A percentile compares a stretch with the other conserved stretches of the same genome.
Evolutionary conservation across 2,797 vertebrate genomes (phyloP).

Genomic region (Columba guinea): DNA sequence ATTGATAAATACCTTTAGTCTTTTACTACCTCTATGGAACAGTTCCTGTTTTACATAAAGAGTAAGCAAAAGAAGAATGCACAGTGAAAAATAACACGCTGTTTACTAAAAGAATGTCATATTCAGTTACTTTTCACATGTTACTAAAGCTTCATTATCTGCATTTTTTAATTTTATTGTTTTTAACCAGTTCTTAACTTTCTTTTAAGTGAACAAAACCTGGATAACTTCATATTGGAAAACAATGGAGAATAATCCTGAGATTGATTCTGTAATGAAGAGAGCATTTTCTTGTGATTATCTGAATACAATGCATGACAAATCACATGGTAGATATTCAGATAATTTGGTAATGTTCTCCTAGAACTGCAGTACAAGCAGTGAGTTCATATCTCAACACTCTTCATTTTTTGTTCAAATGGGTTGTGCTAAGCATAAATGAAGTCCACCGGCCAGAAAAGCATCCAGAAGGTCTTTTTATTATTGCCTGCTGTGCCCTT

Average conservation of each 20-base stretch:
- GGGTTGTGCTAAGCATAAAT: not conserved
- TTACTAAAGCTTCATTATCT: not conserved
- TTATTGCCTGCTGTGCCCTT: not conserved
- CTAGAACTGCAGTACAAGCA: not conserved
- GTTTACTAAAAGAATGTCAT: not conserved
- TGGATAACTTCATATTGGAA: not conserved
- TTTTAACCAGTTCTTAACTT: not conserved
- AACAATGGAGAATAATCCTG: not conserved
- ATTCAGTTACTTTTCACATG: not conserved
- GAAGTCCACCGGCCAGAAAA: not conserved
- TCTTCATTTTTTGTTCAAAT: not conserved
- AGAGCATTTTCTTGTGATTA: not conserved
- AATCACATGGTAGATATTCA: not conserved
- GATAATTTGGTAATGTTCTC: not conserved
- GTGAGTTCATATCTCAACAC: not conserved
- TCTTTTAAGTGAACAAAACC: not conserved
- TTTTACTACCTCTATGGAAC: not conserved
- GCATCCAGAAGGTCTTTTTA: not conserved
- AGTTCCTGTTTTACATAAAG: not conserved
- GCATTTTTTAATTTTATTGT: not conserved
- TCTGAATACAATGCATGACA: not conserved
- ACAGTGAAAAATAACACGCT: not conserved
- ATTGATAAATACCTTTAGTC: not conserved
- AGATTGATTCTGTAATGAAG: not conserved
- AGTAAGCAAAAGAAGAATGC: not conserved